Conservation (phyloP, 2,888 invertebrate genomes). For the Tachina grossa region DNA sequence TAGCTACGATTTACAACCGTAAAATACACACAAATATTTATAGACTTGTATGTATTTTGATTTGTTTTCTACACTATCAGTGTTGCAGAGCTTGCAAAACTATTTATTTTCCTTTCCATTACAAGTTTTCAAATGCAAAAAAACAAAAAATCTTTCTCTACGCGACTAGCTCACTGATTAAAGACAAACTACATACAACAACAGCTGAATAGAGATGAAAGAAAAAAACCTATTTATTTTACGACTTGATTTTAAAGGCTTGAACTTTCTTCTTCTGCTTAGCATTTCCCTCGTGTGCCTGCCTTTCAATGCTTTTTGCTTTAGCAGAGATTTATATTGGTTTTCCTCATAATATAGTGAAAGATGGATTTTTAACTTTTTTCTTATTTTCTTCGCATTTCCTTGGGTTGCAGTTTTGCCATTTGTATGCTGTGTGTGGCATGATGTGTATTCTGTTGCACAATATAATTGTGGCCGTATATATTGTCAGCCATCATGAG, state of each 20-base stretch:
- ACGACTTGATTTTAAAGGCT: conserved; percentile 46
- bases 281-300: neutral
- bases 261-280: neutral
- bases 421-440: conserved; percentile 20
- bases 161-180: conserved; percentile 51
- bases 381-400: conserved; percentile 4
- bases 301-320: conserved; percentile 15
- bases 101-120: conserved; percentile 13
- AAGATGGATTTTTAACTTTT: conserved; percentile 23
- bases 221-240: conserved; percentile 50
- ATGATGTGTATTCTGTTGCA: conserved; percentile 12
- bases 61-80: neutral
- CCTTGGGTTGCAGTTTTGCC: conserved; percentile 34
- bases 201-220: conserved; percentile 26
- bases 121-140: conserved; percentile 15
- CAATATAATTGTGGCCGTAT: conserved; percentile 56
- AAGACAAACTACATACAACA: conserved; percentile 18
- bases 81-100: conserved; percentile 1
- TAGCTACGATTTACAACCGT: conserved; percentile 33
- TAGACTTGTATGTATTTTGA: neutral
- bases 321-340: conserved; percentile 44
- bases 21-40: conserved; percentile 4
- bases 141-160: neutral
- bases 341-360: conserved; percentile 46
- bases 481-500: conserved; percentile 58